Evolutionary conservation across 2,797 vertebrate genomes (phyloP).

Genomic region (Sebastes nivosus): DNA sequence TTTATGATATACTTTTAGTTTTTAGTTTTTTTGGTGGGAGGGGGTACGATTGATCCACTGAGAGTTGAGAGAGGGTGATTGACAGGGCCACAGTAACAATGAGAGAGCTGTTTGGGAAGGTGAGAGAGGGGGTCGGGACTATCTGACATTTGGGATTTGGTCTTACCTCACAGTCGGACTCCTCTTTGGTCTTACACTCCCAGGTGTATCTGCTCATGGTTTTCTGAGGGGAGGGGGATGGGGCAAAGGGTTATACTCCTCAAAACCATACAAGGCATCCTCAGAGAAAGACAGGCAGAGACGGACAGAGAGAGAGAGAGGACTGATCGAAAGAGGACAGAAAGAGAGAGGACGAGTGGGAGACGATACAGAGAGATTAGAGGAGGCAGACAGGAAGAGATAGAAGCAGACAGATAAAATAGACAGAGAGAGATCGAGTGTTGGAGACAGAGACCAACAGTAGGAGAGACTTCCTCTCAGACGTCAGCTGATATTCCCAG

Average conservation of each 20-base stretch:
- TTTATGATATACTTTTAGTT: too few relatives aligned
- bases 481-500: conserved; percentile 66
- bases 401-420: conserved; percentile 50
- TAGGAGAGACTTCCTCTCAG: conserved; percentile 53
- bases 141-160: conserved; percentile 60
- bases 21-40: background rate
- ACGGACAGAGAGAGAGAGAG: conserved; percentile 1
- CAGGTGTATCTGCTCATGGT: conserved; percentile 91
- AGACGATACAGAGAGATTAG: conserved; percentile 23
- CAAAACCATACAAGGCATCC: conserved; percentile 74
- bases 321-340: conserved; percentile 10
- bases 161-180: conserved; percentile 87
- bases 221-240: conserved; percentile 85
- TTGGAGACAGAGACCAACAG: conserved; percentile 55
- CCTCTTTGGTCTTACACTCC: conserved; percentile 91
- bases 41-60: conserved; percentile 39
- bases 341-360: conserved; percentile 16
- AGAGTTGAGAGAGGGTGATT: conserved; percentile 64
- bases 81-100: conserved; percentile 80
- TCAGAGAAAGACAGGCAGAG: conserved; percentile 55
- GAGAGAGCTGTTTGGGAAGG: conserved; percentile 67
- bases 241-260: conserved; percentile 84
- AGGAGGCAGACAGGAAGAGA: conserved; percentile 39
- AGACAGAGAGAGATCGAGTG: conserved; percentile 45
- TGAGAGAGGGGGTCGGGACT: conserved; percentile 54